Evolutionary conservation across 2,888 invertebrate species (phyloP), one percentile per base, ranked within the genome.

Genomic region (Euplexia lucipara): DNA sequence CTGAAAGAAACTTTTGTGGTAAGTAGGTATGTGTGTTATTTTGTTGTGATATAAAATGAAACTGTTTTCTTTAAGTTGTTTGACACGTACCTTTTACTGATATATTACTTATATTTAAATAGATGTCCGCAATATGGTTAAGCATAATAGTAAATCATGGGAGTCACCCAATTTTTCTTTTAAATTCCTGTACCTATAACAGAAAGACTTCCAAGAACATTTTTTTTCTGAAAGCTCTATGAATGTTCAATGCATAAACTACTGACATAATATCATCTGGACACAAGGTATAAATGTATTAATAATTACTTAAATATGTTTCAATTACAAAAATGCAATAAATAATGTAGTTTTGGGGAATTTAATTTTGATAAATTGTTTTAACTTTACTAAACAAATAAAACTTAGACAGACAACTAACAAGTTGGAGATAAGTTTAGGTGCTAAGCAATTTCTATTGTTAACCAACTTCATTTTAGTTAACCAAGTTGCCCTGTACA

Each of bases 391-490:
- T 9, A 18, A 22, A 26, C 2, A 37, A 57, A 44, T 16, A 18
- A 35, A 68, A 67, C 8, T 52, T 34, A 3, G 35, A 14, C 37
- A 9, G 1, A 5, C 32, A 32, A 37, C 37, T 44, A 37, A 44
- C 30, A 35, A 53, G 14, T 35, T 42, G 8, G 1, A n/a, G 20
- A n/a, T 30, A 30, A 42, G 20, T 32, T 37, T 32, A 32, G 32
- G 9, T 68, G 58, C 32, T 45, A 10, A 8, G 1, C 6, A 12
- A 57, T 34, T 26, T 45, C 18, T n/a, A 20, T 68, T 69, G 69
- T 45, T 34, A 34, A 20, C n/a, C 3, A 69, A 65, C 22, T 65
- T 45, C 44, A 45, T 68, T 56, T 45, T 56, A 68, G 44, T 54
- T 54, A 14, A 0, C 14, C 14, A 68, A 68, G 44, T 54, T 54